Percentiles rank a stretch among this genome's conserved stretches.
These are phyloP conservation scores for Crambe crambe DNA, from an alignment of 37 sponge, comb jelly and placozoan species.

Conservation along the genomic window DNA sequence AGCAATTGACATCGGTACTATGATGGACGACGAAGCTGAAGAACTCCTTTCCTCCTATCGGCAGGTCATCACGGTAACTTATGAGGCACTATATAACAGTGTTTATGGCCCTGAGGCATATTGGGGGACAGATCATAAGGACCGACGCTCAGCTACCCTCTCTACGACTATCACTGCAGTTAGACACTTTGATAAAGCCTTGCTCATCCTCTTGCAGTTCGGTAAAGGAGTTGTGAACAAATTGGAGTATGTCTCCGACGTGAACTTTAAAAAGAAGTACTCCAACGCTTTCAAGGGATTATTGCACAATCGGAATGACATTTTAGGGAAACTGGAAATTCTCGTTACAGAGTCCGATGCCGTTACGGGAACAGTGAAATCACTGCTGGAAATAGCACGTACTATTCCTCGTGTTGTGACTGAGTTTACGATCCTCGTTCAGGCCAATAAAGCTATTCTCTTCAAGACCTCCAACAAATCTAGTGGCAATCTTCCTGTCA, in stretches of 20 bases:
- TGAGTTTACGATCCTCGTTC: constrained; percentile 53
- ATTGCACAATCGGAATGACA: constrained; percentile 39
- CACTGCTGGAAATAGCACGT: constrained; percentile 54
- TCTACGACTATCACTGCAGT: constrained; percentile 25
- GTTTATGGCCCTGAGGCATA: constrained; percentile 70
- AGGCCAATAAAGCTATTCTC: constrained; percentile 56
- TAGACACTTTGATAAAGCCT: constrained; percentile 44
- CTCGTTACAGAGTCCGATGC: constrained; percentile 36
- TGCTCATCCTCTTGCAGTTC: constrained; percentile 47
- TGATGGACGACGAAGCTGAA: constrained; percentile 64
- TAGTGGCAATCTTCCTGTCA: constrained; percentile 35
- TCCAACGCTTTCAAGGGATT: constrained; percentile 34
- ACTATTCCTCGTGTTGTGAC: constrained; percentile 51
- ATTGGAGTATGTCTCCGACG: constrained; percentile 44
- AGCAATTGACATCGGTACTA: constrained; percentile 39
- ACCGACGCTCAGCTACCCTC: constrained; percentile 38
- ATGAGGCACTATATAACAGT: constrained; percentile 44
- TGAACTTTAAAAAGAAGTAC: constrained; percentile 65
- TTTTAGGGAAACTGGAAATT: constrained; percentile 39
- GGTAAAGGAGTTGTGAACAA: constrained; percentile 63
- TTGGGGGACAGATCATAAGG: constrained; percentile 68
- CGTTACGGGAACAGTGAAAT: constrained; percentile 65
- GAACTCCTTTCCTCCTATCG: constrained; percentile 32
- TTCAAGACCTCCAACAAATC: constrained; percentile 24
- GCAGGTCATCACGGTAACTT: constrained; percentile 27